A percentile compares a stretch with the other conserved stretches of the same genome.
Conservation (phyloP, 92 coral and sea anemone species). For the Paramuricea clavata region DNA sequence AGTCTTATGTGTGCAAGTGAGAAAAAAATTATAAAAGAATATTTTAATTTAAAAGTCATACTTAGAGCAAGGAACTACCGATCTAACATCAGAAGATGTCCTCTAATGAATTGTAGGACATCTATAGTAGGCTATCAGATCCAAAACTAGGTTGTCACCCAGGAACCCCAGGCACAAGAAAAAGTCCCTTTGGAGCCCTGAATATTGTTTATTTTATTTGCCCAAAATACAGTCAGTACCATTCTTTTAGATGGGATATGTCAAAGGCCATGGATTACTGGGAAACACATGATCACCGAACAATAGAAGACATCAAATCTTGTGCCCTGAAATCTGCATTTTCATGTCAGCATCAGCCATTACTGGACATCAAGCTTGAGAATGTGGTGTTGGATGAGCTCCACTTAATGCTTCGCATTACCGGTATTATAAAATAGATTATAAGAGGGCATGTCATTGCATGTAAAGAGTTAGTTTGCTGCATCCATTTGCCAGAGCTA, state of each 20-base stretch:
- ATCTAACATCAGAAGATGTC: too few relatives aligned
- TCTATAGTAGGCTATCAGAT: too few relatives aligned
- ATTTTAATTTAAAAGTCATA: not conserved
- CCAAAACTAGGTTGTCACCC: too few relatives aligned
- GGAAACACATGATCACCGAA: not conserved
- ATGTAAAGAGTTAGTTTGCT: not conserved
- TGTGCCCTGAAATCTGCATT: not conserved
- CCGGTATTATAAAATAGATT: too few relatives aligned
- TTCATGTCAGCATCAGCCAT: not conserved
- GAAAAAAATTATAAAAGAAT: too few relatives aligned
- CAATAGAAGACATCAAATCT: not conserved
- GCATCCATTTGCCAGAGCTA: too few relatives aligned
- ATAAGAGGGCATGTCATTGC: not conserved
- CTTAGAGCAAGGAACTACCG: not conserved
- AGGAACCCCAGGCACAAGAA: too few relatives aligned
- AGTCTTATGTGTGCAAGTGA: too few relatives aligned
- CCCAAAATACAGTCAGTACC: not conserved
- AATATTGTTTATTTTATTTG: not conserved
- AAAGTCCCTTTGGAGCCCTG: too few relatives aligned
- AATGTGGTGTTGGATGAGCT: too few relatives aligned
- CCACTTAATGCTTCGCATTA: too few relatives aligned
- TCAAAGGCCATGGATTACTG: not conserved
- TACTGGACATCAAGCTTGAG: not conserved
- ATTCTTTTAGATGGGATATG: not conserved
- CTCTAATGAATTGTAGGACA: conserved; percentile 9